phyloP scores from a whole-genome alignment of 2,888 invertebrate species.

The Drosophila trichaetosa region DNA sequence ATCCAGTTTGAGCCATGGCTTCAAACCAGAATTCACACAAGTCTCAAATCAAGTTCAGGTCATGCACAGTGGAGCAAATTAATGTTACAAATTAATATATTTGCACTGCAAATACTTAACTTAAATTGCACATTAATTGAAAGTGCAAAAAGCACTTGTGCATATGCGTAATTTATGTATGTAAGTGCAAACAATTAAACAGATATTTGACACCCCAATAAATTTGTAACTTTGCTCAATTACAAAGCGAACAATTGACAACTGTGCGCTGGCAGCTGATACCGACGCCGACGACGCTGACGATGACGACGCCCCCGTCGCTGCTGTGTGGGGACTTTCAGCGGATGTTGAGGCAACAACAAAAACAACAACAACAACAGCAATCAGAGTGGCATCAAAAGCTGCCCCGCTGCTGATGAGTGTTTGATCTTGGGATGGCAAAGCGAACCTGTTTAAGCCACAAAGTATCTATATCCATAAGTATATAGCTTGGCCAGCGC shows the following conservation, averaged over 20 bases:
- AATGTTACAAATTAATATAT: background rate
- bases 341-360: slow-evolving; percentile 67
- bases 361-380: slow-evolving; percentile 27
- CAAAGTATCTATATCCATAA: slow-evolving; percentile 59
- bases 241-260: slow-evolving; percentile 29
- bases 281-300: slow-evolving; percentile 2
- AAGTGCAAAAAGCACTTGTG: background rate
- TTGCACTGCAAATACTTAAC: background rate
- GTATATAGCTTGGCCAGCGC: slow-evolving; percentile 49
- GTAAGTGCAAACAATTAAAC: slow-evolving; percentile 4
- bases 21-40: slow-evolving; percentile 76
- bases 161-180: background rate
- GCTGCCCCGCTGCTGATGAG: slow-evolving; percentile 64
- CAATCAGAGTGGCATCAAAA: slow-evolving; percentile 52
- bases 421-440: slow-evolving; percentile 66
- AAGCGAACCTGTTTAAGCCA: slow-evolving; percentile 67
- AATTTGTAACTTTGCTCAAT: slow-evolving; percentile 15
- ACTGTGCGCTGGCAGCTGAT: slow-evolving; percentile 42
- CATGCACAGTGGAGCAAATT: slow-evolving; percentile 45
- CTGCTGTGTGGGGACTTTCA: slow-evolving; percentile 44
- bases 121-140: background rate
- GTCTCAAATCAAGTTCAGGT: slow-evolving; percentile 60
- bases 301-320: slow-evolving; percentile 44
- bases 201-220: slow-evolving; percentile 1
- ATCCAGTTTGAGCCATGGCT: slow-evolving; percentile 76